Base-by-base conservation (phyloP, 2,113 vertebrate genomes). In the Dipodomys ordii region DNA sequence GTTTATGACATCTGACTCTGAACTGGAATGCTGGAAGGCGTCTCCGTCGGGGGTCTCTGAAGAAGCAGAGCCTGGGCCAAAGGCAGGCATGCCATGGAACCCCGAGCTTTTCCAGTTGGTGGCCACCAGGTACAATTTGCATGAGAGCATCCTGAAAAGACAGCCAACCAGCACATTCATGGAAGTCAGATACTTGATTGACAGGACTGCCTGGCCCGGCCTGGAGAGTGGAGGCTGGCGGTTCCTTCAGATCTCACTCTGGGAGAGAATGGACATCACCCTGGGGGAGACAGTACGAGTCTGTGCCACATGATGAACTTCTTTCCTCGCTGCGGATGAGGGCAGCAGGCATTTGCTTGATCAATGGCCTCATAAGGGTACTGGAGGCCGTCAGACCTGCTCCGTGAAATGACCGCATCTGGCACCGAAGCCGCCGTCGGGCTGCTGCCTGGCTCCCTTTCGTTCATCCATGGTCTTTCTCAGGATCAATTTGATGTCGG, bases 381-480 rank as follows among this genome's bases (percentile, higher is more conserved):
- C 67, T 71, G 88, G 79, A 82, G 84, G 87, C 53, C 49, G 2
- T 68, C 44, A 83, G 83, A 87, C 93, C 93, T 80, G 19, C 76
- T 91, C 49, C 64, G 57, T 25, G 35, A 92, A 95, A 92, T 65
- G 6, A 35, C 72, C 81, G 13, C 76, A 49, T 72, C 80, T 92
- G 91, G 86, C 83, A 79, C 0, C 2, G 74, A 62, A 92, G 20
- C 71, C 25, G 4, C 78, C 22, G 2, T 32, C 10, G 1, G 87
- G 4, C 9, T 46, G 74, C 71, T 86, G 81, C 86, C 65, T 49
- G 71, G 49, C 68, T 76, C 76, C 30, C 67, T 23, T 44, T 18
- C 68, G 72, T 53, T 81, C 0, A 0, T 62, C 76, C 72, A 46
- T 0, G 10, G 83, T 49, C 89, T 25, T 89, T n/a, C 30, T 71